Percentiles rank a stretch among this genome's conserved stretches.
Conservation (phyloP, 1,140 invertebrate species). For the Pogonomyrmex californicus region DNA sequence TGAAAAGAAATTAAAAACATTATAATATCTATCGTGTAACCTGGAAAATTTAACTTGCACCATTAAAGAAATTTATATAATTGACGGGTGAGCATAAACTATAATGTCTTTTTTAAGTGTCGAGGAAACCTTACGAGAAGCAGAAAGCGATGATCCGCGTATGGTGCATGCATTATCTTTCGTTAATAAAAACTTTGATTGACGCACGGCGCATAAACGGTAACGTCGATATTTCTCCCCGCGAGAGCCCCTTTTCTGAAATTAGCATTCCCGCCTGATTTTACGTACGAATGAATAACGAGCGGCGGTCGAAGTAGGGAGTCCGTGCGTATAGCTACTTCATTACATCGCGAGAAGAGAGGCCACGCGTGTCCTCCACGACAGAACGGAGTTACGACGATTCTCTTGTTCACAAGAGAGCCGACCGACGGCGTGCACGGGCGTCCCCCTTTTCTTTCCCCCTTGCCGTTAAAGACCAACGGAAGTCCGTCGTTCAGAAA, state of each 20-base stretch:
- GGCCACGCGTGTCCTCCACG: constrained; percentile 46
- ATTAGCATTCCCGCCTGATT: constrained; percentile 26
- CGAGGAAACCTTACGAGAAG: neutral
- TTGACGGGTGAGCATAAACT: neutral
- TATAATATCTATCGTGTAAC: no score
- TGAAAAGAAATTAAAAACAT: no score
- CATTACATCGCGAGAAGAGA: constrained; percentile 45
- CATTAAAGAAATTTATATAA: no score
- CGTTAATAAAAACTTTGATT: neutral
- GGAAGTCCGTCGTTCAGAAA: neutral
- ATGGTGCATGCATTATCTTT: neutral
- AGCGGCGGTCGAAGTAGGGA: neutral
- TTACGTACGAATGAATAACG: neutral
- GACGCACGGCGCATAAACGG: neutral
- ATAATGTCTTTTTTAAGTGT: neutral
- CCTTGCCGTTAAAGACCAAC: neutral
- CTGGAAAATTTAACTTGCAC: no score
- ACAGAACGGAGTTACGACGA: constrained; percentile 64
- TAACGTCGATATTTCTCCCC: neutral
- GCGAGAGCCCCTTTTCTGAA: neutral
- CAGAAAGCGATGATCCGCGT: neutral
- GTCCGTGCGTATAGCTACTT: neutral
- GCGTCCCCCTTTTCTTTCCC: constrained; percentile 6
- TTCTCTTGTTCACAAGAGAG: constrained; percentile 50
- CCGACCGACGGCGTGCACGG: constrained; percentile 39